Percentiles rank a stretch among this genome's conserved stretches.
These are phyloP conservation scores for Pteronura brasiliensis DNA, from an alignment of 2,113 vertebrate genomes.

Conservation along the genomic window DNA sequence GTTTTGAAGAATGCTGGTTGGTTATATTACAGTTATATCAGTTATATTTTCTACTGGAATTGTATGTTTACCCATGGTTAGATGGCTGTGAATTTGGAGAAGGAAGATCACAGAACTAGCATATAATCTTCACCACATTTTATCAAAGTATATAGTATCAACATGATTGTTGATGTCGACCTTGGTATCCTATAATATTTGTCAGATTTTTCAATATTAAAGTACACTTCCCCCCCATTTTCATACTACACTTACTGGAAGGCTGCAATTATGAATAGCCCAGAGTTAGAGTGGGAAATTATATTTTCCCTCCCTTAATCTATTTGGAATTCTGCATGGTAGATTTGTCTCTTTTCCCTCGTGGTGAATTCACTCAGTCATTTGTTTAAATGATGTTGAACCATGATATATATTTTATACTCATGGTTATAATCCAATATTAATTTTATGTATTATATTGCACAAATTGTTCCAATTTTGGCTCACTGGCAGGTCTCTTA, in stretches of 20 bases:
- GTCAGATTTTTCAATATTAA: neutral
- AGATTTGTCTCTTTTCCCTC: neutral
- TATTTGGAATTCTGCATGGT: neutral
- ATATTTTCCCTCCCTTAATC: neutral
- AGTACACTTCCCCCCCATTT: fast-evolving
- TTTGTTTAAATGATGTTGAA: neutral
- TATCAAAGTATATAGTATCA: neutral
- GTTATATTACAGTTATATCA: neutral
- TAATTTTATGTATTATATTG: neutral
- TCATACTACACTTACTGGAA: neutral
- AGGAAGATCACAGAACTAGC: neutral
- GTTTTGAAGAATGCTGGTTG: neutral
- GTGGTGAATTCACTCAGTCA: neutral
- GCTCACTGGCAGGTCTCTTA: neutral
- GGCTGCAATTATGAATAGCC: fast-evolving
- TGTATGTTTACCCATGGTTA: neutral
- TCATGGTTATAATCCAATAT: neutral
- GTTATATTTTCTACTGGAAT: neutral
- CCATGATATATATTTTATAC: neutral
- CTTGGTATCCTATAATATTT: neutral
- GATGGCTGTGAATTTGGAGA: neutral
- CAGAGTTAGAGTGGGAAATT: neutral
- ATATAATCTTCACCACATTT: neutral
- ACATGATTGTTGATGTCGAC: neutral
- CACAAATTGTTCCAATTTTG: neutral